These are phyloP conservation scores for Echeneis naucrates DNA, from an alignment of 2,797 vertebrate genomes.

Conservation along the genomic window DNA sequence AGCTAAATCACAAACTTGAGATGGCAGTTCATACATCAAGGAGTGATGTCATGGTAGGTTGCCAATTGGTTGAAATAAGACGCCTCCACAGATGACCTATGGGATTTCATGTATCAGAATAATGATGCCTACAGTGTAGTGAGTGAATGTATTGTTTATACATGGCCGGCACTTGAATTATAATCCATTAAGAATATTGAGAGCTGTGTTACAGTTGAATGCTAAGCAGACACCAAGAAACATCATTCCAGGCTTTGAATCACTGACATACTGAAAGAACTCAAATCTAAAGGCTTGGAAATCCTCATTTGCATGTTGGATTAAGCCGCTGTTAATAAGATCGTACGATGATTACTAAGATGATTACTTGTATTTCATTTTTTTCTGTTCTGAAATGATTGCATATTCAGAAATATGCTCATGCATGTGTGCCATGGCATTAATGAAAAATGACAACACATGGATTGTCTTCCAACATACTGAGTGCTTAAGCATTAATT, in stretches of 20 bases:
- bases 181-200: background rate
- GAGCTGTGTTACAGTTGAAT: background rate
- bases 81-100: background rate
- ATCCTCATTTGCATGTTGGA: constrained; percentile 27
- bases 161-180: background rate
- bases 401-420: constrained; percentile 39
- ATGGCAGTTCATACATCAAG: too few relatives aligned
- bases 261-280: constrained; percentile 10
- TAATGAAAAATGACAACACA: constrained; percentile 47
- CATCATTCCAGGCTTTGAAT: constrained; percentile 1
- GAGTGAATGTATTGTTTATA: background rate
- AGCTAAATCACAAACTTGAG: too few relatives aligned
- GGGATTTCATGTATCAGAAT: background rate
- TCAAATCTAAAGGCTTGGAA: constrained; percentile 24
- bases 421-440: constrained; percentile 7
- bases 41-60: too few relatives aligned
- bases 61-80: background rate
- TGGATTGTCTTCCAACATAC: constrained; percentile 44
- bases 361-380: constrained; percentile 27
- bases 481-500: constrained; percentile 59
- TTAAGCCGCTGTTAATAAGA: constrained; percentile 30
- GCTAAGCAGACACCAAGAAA: background rate
- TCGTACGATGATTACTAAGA: constrained; percentile 1
- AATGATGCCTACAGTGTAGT: too few relatives aligned
- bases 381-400: constrained; percentile 10